Base-by-base conservation (phyloP, 2,113 vertebrate species). In the Shinisaurus crocodilurus region DNA sequence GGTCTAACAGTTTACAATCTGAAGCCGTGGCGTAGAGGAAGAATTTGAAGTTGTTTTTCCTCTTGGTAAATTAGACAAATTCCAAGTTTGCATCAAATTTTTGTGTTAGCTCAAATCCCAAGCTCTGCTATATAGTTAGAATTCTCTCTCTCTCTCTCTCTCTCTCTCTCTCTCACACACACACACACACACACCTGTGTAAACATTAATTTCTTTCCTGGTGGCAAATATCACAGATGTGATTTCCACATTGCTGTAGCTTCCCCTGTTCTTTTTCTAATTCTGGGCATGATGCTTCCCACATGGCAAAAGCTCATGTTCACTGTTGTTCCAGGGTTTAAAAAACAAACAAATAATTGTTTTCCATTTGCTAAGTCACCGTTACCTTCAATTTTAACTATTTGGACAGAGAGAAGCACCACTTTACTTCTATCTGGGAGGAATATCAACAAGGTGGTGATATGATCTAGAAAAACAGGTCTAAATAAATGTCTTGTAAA, bases 301-400 rank as follows among this genome's bases (percentile, higher is more conserved):
- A 91, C 86, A 69, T 34, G 23, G 9, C 18, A 76, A 27, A 25
- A 48, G n/a, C 86, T 95, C 94, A 50, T 87, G 12, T 76, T 80
- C 86, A 88, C 45, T 3, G 29, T 29, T 90, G 25, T 84, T 82
- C 2, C 1, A 90, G 87, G 50, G 40, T 83, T 82, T 91, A 45
- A 72, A 88, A 82, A 16, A 60, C 12, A 12, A 15, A 60, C 60
- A 94, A 86, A 90, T 75, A 23, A 82, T 91, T 63, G 77, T 57
- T 91, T 86, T 37, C 82, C 93, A 6, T 45, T 95, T 94, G 86
- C 54, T 92, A 91, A 94, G 88, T 92, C 93, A 96, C 34, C 25
- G 91, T 95, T 76, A 86, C 6, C 69, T 82, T 91, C 88, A 91
- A 91, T 95, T 94, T 95, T 93, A 96, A 92, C 89, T 87, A 89